Percentiles rank a stretch among this genome's conserved stretches.
Evolutionary conservation across 1,140 invertebrate genomes (phyloP).

Genomic region (Gryon sp.): DNA sequence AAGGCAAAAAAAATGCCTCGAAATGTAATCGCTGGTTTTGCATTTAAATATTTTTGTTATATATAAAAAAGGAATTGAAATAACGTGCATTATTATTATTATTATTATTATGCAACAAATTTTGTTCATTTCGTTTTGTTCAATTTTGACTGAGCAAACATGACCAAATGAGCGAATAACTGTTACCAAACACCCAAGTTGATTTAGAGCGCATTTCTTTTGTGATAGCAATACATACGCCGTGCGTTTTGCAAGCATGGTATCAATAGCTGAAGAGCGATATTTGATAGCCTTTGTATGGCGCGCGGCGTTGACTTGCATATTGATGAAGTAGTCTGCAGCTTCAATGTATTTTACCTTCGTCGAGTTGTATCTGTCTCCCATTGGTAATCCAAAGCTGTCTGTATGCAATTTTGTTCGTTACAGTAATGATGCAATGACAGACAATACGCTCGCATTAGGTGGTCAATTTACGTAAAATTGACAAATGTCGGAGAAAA

Average conservation of each 20-base stretch:
- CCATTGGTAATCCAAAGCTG: constrained; percentile 18
- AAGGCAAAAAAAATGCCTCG: constrained; percentile 17
- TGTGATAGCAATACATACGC: constrained; percentile 30
- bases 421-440: constrained; percentile 46
- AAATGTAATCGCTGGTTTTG: no score
- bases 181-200: constrained; percentile 47
- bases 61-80: no score
- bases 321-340: constrained; percentile 54
- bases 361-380: constrained; percentile 13
- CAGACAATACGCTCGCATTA: constrained; percentile 52
- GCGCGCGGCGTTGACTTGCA: constrained; percentile 41
- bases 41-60: no score
- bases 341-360: constrained; percentile 9
- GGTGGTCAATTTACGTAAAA: constrained; percentile 67
- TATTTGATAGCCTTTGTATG: constrained; percentile 61
- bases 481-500: constrained; percentile 64
- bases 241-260: constrained; percentile 36
- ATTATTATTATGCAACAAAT: no score
- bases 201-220: constrained; percentile 48
- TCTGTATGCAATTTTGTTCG: constrained; percentile 7
- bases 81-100: constrained; percentile 16
- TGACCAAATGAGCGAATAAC: constrained; percentile 47
- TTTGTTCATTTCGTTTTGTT: constrained; percentile 2
- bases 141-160: constrained; percentile 44
- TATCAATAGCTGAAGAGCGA: constrained; percentile 52